Percentiles rank a stretch among this genome's conserved stretches.
These are phyloP conservation scores for Argyrosomus regius DNA, from an alignment of 2,797 vertebrate species.

Conservation along the genomic window DNA sequence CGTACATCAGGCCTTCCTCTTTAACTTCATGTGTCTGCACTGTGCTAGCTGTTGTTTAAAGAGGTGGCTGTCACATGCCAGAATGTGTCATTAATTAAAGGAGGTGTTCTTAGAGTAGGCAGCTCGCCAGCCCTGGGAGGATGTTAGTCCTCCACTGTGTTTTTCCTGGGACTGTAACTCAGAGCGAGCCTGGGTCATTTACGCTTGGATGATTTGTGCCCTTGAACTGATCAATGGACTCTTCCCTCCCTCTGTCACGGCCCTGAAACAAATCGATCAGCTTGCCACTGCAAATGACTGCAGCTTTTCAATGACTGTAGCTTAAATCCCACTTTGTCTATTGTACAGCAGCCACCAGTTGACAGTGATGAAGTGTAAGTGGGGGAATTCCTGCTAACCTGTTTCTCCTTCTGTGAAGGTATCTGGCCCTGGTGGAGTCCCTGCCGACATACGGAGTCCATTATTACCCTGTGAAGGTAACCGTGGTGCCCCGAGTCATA, in stretches of 20 bases:
- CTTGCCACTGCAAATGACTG: constrained; percentile 64
- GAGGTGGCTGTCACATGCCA: constrained; percentile 55
- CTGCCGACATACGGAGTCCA: constrained; percentile 98
- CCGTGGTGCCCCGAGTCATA: constrained; percentile 49
- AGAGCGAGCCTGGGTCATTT: constrained; percentile 58
- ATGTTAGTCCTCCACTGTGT: constrained; percentile 52
- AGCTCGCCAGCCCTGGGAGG: constrained; percentile 35
- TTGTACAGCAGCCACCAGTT: constrained; percentile 36
- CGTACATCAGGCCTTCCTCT: constrained; percentile 12
- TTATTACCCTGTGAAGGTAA: constrained; percentile 99
- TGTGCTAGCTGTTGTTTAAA: constrained; percentile 47
- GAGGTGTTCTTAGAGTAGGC: constrained; percentile 58
- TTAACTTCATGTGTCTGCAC: constrained; percentile 28
- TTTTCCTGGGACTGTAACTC: constrained; percentile 61
- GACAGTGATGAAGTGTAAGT: constrained; percentile 72
- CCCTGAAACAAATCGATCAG: constrained; percentile 72
- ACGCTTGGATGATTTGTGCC: constrained; percentile 70
- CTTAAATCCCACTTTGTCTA: constrained; percentile 65
- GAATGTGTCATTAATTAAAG: constrained; percentile 74
- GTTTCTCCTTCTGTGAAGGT: constrained; percentile 85
- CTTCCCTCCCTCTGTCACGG: constrained; percentile 58
- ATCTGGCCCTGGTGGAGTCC: constrained; percentile 95
- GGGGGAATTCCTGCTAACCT: constrained; percentile 57
- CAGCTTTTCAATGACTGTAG: constrained; percentile 56
- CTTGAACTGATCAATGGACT: constrained; percentile 78